Conservation (phyloP, 2,113 vertebrate species). For the Cyprinus carpio region DNA sequence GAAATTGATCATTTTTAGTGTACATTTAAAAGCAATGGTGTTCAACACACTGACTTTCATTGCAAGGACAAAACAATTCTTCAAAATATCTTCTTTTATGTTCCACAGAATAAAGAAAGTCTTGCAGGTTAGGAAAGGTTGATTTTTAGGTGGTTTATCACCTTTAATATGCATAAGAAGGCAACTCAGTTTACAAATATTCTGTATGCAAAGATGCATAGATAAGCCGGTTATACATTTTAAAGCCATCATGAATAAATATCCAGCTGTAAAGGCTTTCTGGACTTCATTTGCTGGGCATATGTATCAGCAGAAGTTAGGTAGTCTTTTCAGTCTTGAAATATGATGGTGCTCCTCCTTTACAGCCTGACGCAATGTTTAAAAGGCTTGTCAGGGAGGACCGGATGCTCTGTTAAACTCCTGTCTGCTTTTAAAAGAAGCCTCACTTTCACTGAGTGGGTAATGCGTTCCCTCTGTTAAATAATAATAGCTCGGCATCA, state of each 20-base stretch:
- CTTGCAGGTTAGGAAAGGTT: neutral
- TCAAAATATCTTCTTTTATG: neutral
- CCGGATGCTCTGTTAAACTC: constrained; percentile 37
- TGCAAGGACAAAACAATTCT: neutral
- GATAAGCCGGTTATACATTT: neutral
- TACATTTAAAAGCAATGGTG: neutral
- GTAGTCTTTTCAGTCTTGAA: constrained; percentile 33
- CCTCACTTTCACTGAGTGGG: constrained; percentile 44
- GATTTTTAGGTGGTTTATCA: neutral
- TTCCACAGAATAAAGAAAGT: neutral
- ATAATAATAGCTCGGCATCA: constrained; percentile 45
- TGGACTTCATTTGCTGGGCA: neutral
- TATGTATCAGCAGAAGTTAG: constrained; percentile 3
- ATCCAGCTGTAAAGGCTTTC: neutral
- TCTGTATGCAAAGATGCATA: neutral
- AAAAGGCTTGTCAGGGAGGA: constrained; percentile 29
- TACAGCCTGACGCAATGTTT: constrained; percentile 31
- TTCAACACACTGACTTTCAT: neutral
- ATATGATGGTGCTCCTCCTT: constrained; percentile 36
- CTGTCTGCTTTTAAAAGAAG: constrained; percentile 36
- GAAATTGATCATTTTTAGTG: no score
- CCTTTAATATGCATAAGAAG: neutral
- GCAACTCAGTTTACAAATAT: constrained; percentile 44
- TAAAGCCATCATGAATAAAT: constrained; percentile 7
- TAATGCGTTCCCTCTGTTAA: constrained; percentile 41